Percentiles rank a stretch among this genome's conserved stretches.
Conservation (phyloP, 2,888 invertebrate species). For the Proisotoma minuta region DNA sequence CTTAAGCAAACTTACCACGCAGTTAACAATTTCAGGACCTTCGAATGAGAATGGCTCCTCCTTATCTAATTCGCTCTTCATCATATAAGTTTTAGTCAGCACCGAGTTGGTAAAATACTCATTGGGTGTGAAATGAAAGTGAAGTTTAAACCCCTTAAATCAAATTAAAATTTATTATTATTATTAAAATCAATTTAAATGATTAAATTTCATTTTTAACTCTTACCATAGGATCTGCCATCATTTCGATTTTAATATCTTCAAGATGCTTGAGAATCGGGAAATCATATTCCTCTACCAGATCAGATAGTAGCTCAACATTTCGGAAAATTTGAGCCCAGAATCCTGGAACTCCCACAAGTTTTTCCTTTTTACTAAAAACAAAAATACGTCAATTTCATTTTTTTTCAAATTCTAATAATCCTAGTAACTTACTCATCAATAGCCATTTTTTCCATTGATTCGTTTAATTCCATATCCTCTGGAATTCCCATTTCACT, state of each 20-base stretch:
- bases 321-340: conserved; percentile 94
- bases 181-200: not conserved
- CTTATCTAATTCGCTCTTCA: conserved; percentile 81
- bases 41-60: conserved; percentile 83
- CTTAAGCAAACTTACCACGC: conserved; percentile 61
- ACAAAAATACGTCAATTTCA: not conserved
- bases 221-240: conserved; percentile 64
- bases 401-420: not conserved
- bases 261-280: conserved; percentile 78
- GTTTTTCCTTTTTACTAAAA: conserved; percentile 34
- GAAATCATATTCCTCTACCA: conserved; percentile 84
- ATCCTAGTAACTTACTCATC: conserved; percentile 37
- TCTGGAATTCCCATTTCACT: conserved; percentile 58
- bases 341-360: conserved; percentile 79
- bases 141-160: conserved; percentile 67
- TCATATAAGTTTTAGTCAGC: conserved; percentile 85
- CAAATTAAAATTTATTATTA: not conserved
- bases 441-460: conserved; percentile 60
- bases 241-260: conserved; percentile 70
- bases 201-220: not conserved
- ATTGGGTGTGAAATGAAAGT: conserved; percentile 87
- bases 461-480: conserved; percentile 58
- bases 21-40: conserved; percentile 89
- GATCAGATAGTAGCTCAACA: conserved; percentile 76
- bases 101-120: conserved; percentile 80